Base-by-base conservation (phyloP, 2,113 vertebrate species). In the Malurus alboscapulatus region DNA sequence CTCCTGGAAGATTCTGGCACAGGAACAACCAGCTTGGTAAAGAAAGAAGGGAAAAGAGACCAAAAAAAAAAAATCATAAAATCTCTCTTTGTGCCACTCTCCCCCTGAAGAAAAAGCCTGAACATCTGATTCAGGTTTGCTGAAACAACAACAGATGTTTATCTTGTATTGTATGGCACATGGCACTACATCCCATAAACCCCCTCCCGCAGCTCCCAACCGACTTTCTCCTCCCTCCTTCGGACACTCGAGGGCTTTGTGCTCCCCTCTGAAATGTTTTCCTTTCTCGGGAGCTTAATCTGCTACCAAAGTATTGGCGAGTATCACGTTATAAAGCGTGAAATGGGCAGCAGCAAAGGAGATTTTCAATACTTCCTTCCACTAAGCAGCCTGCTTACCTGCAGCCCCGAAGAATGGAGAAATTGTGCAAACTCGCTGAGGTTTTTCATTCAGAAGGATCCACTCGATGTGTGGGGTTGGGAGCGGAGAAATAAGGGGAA, bases 71-170 rank as follows among this genome's bases (percentile, higher is more conserved):
- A 48, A 30, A 51, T 34, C 29, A 21, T 38, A 40, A 62, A 36
- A 24, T 71, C 73, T 91, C 50, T 54, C 79, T 74, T 90, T 95
- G 51, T 85, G 67, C 79, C 85, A 61, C 55, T 40, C 10, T 79
- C 40, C 45, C 92, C 85, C 65, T 24, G n/a, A 54, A 87, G 92
- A 88, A 74, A 87, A 93, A 96, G 82, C 90, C 90, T 51, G 82
- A 93, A 98, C 97, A 97, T 98, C 98, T 98, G 98, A 98, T 91
- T 98, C 83, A 76, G 95, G 97, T 98, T 98, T 98, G 94, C 97
- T 96, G 98, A 97, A 98, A 98, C 98, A 98, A 98, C 97, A 98
- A 97, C 97, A 98, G 97, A 97, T 98, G 97, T 98, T 98, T 98
- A 97, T 98, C 97, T 98, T 98, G 98, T 98, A 98, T 98, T 98